Evolutionary conservation across 2,888 invertebrate species (phyloP), one percentile per base, ranked within the genome.

Genomic region (Hermodice carunculata): DNA sequence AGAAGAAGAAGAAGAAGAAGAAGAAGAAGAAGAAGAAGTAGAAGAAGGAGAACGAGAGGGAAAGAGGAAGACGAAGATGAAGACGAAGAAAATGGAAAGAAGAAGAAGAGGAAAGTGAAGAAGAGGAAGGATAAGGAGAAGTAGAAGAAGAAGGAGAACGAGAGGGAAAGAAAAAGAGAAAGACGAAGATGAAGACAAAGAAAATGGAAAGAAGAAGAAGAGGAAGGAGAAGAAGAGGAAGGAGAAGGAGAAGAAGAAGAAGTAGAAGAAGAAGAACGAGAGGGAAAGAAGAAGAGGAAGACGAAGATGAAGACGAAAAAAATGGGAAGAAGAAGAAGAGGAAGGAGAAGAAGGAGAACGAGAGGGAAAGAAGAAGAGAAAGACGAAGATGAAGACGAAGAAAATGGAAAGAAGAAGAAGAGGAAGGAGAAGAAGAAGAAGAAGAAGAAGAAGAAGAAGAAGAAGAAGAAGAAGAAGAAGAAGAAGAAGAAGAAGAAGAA

Each of bases 11-110:
- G 28, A 28, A 28, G 49, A 49, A 28, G 26, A 28, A 49, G 49
- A 49, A 28, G 26, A 28, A 49, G 49, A 49, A 28, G 26, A 28
- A 49, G 49, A 49, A 28, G 28, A 28, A 28, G 49, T 26, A 28
- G 28, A 28, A 28, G 49, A 49, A 28, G 28, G 49, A 49, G 49
- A 28, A 28, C 22, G 49, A 49, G 49, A 49, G 49, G 26, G 49
- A 46, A 19, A 19, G 46, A 46, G 46, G 46, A 19, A 46, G 46
- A 46, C 46, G 19, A 19, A 46, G 19, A 19, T 46, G 46, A 19
- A 19, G 22, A 46, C 22, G 19, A 19, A 19, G 22, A 19, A 19
- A 46, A 8, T 17, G 22, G 22, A 19, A 19, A 19, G 22, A 19
- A 46, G 22, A 19, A 19, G 22, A 19, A 19, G 22, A 17, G 46